Base-by-base conservation (phyloP, 1,140 invertebrate genomes). In the Drosophila bocqueti region DNA sequence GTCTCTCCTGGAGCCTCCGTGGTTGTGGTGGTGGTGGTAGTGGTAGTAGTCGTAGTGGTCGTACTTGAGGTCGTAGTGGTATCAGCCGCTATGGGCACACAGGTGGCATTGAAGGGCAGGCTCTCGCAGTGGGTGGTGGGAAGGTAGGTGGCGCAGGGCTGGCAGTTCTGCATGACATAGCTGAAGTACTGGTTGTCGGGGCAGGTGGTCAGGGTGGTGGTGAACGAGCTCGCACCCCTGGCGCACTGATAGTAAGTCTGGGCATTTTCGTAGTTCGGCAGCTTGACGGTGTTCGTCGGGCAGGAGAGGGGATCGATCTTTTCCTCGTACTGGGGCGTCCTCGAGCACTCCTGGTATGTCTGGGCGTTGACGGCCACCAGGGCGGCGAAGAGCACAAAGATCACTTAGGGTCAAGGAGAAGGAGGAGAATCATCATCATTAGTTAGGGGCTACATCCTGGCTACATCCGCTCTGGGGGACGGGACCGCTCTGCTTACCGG, bases 181-280 rank as follows among this genome's bases (percentile, higher is more conserved):
- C 34, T 74, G 67, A 90, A 89, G 42, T 65, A 76, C 31, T 24
- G 34, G 7, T 8, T 4, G 0, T 26, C 1, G 4, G 11, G 0
- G 8, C 81, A 84, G 0, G 1, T 4, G 1, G 9, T 45, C 55
- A 54, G 6, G 0, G 36, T 18, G 36, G 26, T 2, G 40, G 21
- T 4, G 13, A 11, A 10, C 2, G 16, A 29, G 0, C n/a, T 36
- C 0, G 0, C 0, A 16, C 2, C 0, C 15, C 5, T 10, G 18
- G 34, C 2, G 47, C 84, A 87, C 3, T 21, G 0, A 31, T 76
- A 92, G 55, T 62, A 91, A 8, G 59, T 42, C 3, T 40, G 24
- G 15, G 45, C 31, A 55, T 92, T n/a, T n/a, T 40, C 18, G 15
- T 92, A 92, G 57, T 65, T 67, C 9, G 91, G 83, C 58, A 87